Evolutionary conservation across 2,797 vertebrate genomes (phyloP).

Genomic region (Vultur gryphus): DNA sequence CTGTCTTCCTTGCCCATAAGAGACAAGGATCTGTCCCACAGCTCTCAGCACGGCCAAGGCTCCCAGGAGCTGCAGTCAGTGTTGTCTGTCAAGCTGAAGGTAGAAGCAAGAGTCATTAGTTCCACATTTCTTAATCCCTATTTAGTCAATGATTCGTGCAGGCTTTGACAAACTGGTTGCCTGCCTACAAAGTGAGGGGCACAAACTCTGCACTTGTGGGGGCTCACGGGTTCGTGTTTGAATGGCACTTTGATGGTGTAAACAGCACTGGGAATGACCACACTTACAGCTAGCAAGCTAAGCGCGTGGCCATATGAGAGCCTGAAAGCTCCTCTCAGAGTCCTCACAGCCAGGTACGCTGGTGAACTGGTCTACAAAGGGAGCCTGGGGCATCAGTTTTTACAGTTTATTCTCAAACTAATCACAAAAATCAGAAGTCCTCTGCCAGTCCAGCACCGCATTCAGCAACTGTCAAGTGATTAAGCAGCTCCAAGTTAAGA

Average conservation of each 20-base stretch:
- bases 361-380: too few species aligned
- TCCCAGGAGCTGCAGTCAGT: neutral
- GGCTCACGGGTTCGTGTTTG: accelerated
- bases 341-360: neutral
- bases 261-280: neutral
- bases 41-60: neutral
- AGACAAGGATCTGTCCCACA: too few species aligned
- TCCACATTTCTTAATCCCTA: neutral
- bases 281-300: neutral
- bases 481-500: neutral
- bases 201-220: too few species aligned
- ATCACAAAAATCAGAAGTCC: neutral
- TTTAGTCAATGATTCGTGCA: neutral
- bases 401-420: neutral
- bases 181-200: too few species aligned
- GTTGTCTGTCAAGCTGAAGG: neutral
- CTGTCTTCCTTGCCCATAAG: accelerated
- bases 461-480: accelerated
- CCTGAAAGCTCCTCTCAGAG: neutral
- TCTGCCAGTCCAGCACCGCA: neutral
- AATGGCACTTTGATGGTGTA: neutral
- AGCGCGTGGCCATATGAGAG: accelerated
- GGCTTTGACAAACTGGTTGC: neutral
- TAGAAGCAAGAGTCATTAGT: neutral
- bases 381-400: neutral